Evolutionary conservation across 2,888 invertebrate species (phyloP).

Genomic region (Spisula subtruncata): DNA sequence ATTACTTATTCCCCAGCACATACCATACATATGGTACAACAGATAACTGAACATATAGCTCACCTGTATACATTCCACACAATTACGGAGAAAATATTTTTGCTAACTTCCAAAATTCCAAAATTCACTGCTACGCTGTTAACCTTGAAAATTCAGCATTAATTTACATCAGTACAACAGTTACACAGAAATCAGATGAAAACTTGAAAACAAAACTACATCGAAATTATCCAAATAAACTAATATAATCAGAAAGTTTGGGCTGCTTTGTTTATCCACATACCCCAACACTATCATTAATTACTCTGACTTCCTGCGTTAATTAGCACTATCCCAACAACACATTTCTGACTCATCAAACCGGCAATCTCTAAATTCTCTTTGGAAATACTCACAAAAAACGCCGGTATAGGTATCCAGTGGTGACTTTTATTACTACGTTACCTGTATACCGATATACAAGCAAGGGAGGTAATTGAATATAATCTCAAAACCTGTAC

Average conservation of each 20-base stretch:
- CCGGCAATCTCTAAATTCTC: constrained; percentile 15
- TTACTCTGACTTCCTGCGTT: constrained; percentile 13
- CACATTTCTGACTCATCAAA: constrained; percentile 26
- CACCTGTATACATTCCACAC: constrained; percentile 54
- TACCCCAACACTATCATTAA: constrained; percentile 20
- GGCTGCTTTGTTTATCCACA: not conserved
- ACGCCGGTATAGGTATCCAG: not conserved
- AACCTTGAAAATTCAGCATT: constrained; percentile 17
- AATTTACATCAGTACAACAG: not conserved
- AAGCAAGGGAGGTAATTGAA: constrained; percentile 7
- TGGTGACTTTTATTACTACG: constrained; percentile 18
- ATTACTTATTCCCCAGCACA: not conserved
- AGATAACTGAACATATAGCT: not conserved
- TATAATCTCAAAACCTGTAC: not conserved
- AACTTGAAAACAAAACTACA: not conserved
- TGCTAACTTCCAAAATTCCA: constrained; percentile 38
- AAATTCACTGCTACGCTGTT: constrained; percentile 6
- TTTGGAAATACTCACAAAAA: constrained; percentile 19
- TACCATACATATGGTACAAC: not conserved
- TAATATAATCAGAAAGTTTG: not conserved
- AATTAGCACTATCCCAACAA: constrained; percentile 22
- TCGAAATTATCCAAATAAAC: not conserved
- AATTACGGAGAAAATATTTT: constrained; percentile 21
- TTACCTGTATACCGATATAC: constrained; percentile 2
- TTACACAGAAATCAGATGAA: not conserved